Evolutionary conservation across 1,140 invertebrate genomes (phyloP).

Genomic region (Planococcus citri): DNA sequence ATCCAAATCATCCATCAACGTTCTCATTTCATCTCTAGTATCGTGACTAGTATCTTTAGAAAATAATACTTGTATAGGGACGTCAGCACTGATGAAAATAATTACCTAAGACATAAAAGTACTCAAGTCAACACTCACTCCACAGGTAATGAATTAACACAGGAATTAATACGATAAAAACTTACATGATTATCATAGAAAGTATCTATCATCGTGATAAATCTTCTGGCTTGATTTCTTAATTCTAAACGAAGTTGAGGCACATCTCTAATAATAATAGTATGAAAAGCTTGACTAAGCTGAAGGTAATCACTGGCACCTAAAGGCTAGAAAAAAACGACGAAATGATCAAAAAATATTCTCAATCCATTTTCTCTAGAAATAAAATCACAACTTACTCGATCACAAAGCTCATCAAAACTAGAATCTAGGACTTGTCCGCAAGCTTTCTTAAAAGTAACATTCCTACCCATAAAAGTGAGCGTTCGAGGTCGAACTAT

Average conservation of each 20-base stretch:
- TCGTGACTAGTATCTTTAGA: constrained; percentile 22
- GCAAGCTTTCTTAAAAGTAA: constrained; percentile 80
- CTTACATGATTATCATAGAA: constrained; percentile 85
- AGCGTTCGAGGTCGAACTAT: constrained; percentile 67
- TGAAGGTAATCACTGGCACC: constrained; percentile 90
- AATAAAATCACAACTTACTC: constrained; percentile 45
- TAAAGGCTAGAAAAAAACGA: constrained; percentile 50
- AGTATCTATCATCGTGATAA: constrained; percentile 95
- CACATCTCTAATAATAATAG: constrained; percentile 80
- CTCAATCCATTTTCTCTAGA: background rate
- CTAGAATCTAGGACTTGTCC: constrained; percentile 78
- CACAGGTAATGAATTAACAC: no score
- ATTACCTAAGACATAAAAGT: constrained; percentile 44
- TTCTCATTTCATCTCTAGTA: background rate
- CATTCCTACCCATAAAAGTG: constrained; percentile 74
- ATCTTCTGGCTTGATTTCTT: constrained; percentile 77
- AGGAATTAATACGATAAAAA: constrained; percentile 3
- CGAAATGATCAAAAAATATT: constrained; percentile 23
- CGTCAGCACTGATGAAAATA: constrained; percentile 66
- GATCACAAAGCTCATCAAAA: constrained; percentile 82
- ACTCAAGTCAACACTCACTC: constrained; percentile 5
- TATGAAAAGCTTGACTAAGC: constrained; percentile 85
- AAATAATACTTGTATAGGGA: constrained; percentile 64
- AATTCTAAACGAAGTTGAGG: constrained; percentile 64
- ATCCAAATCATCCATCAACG: constrained; percentile 11